Percentiles rank a stretch among this genome's conserved stretches.
Evolutionary conservation across 2,888 invertebrate genomes (phyloP).

Genomic region (Agrochola macilenta): DNA sequence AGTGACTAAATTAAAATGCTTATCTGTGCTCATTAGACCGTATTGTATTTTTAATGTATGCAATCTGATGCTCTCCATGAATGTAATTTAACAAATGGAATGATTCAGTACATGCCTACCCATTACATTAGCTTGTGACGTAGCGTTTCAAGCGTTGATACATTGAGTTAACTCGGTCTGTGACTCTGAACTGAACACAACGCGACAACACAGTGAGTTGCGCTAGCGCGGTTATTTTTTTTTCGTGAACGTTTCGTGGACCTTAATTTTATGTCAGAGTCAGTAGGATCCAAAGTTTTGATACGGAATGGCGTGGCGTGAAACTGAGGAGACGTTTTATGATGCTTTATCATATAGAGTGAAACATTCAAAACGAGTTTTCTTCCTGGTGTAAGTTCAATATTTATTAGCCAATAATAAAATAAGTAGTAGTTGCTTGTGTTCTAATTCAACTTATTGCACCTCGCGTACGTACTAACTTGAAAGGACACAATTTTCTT

Average conservation of each 20-base stretch:
- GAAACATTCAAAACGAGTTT: constrained; percentile 66
- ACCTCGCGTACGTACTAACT: neutral
- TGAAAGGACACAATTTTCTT: neutral
- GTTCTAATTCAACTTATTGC: constrained; percentile 8
- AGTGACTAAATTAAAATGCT: constrained; percentile 24
- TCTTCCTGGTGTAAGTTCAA: constrained; percentile 66
- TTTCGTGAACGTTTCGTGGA: constrained; percentile 42
- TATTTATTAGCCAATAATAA: constrained; percentile 19
- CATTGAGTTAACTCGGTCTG: constrained; percentile 42
- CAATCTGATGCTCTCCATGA: constrained; percentile 38
- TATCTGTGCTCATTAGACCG: constrained; percentile 26
- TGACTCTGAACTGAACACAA: constrained; percentile 35
- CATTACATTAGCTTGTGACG: constrained; percentile 27
- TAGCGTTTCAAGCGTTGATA: constrained; percentile 44
- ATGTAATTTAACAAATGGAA: constrained; percentile 34
- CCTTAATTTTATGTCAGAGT: constrained; percentile 36
- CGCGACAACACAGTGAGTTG: constrained; percentile 40
- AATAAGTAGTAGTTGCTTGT: constrained; percentile 7
- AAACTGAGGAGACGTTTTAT: constrained; percentile 65
- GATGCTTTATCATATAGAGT: constrained; percentile 67
- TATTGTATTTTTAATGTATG: constrained; percentile 46
- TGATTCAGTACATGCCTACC: constrained; percentile 40
- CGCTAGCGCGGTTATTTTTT: constrained; percentile 55
- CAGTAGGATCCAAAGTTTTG: constrained; percentile 40
- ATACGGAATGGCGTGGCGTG: constrained; percentile 61